Conservation (phyloP, 2,888 invertebrate species). For the Malthinus seriepunctatus region DNA sequence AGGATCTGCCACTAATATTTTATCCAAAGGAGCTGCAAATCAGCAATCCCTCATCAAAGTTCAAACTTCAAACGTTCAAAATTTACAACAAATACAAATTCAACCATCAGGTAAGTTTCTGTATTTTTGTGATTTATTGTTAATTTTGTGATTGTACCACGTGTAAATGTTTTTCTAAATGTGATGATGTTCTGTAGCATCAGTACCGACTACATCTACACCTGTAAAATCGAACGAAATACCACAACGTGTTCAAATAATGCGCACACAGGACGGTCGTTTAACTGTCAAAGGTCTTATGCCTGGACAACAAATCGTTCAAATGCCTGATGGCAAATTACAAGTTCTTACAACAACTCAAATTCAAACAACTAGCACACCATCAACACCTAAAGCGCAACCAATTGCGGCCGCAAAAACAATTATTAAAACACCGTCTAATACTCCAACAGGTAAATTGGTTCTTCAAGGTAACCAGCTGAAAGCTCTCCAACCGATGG, state of each 20-base stretch:
- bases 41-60: slow-evolving; percentile 60
- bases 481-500: slow-evolving; percentile 36
- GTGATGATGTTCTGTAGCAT: slow-evolving; percentile 14
- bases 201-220: slow-evolving; percentile 39
- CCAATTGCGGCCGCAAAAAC: slow-evolving; percentile 41
- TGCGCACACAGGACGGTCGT: slow-evolving; percentile 88
- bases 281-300: slow-evolving; percentile 88
- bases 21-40: slow-evolving; percentile 56
- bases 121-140: background rate
- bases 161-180: background rate
- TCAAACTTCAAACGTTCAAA: slow-evolving; percentile 47
- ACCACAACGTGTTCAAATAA: slow-evolving; percentile 85
- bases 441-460: slow-evolving; percentile 44
- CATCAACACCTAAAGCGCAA: slow-evolving; percentile 47
- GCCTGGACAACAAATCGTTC: slow-evolving; percentile 90
- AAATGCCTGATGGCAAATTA: slow-evolving; percentile 91
- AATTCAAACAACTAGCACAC: slow-evolving; percentile 50
- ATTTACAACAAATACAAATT: slow-evolving; percentile 50
- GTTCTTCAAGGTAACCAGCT: slow-evolving; percentile 39
- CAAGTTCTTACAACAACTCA: slow-evolving; percentile 78
- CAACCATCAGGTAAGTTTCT: slow-evolving; percentile 51
- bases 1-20: slow-evolving; percentile 58
- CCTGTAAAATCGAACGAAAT: slow-evolving; percentile 43
- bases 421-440: slow-evolving; percentile 41
- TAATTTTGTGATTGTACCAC: background rate